These are phyloP conservation scores for Megatriorchis doriae DNA, from an alignment of 2,113 vertebrate genomes.

Conservation along the genomic window DNA sequence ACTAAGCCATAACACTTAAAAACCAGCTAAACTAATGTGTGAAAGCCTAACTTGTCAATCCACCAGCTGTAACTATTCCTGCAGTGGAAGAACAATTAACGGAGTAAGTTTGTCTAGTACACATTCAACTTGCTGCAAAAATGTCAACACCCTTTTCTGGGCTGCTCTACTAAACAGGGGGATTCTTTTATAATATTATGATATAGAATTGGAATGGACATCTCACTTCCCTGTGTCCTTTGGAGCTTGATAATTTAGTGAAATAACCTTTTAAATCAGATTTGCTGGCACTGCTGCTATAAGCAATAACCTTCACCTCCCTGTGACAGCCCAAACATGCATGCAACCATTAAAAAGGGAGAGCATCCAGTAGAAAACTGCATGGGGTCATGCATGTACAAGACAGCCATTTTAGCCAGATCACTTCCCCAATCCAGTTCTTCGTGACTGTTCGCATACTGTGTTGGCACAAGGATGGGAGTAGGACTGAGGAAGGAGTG, in stretches of 20 bases:
- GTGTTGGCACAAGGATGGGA: not conserved
- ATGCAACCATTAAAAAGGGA: not conserved
- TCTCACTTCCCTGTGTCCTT: not conserved
- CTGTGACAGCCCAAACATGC: not conserved
- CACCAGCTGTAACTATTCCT: not conserved
- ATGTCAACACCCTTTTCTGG: not conserved
- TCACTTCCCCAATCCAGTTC: not conserved
- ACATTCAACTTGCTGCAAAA: not conserved
- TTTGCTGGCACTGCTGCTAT: not conserved
- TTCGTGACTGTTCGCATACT: not conserved
- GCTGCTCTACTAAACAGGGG: not conserved
- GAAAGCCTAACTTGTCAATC: not conserved
- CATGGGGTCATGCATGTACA: not conserved
- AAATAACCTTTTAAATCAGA: not conserved
- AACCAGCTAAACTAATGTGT: not conserved
- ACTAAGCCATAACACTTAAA: not conserved
- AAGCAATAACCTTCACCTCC: not conserved
- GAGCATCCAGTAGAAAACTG: not conserved
- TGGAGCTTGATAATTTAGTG: not conserved
- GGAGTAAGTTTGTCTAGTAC: not conserved
- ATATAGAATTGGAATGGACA: not conserved
- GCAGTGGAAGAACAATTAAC: not conserved
- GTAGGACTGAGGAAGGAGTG: not conserved
- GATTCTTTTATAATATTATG: not conserved
- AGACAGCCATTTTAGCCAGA: not conserved